phyloP scores from a whole-genome alignment of 2,797 vertebrate species.

The Tapera naevia region DNA sequence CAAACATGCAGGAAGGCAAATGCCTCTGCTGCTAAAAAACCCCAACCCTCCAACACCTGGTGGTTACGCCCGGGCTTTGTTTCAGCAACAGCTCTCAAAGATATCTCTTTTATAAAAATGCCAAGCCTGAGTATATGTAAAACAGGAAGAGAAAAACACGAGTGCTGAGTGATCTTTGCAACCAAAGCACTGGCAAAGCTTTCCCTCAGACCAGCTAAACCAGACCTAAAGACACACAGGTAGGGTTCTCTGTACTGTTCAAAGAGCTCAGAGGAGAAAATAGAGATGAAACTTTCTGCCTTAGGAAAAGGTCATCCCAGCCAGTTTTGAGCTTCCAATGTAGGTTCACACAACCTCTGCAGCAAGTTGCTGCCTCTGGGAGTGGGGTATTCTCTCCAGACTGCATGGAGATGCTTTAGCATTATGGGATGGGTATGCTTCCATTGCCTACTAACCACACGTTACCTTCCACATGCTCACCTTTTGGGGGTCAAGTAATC shows the following conservation, averaged over 20 bases:
- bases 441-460: accelerated
- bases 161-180: neutral
- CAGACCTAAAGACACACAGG: neutral
- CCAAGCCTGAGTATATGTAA: neutral
- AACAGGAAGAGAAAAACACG: neutral
- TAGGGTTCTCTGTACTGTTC: neutral
- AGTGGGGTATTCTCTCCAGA: neutral
- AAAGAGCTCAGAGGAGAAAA: neutral
- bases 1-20: neutral
- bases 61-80: neutral
- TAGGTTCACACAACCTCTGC: neutral
- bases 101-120: neutral
- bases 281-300: neutral
- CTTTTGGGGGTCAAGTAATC: constrained; percentile 19
- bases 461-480: constrained; percentile 39
- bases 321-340: neutral
- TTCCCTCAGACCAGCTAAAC: neutral
- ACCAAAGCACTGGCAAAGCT: neutral
- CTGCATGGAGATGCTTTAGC: accelerated
- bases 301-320: neutral
- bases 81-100: constrained; percentile 27
- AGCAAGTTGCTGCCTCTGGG: neutral
- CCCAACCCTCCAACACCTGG: neutral
- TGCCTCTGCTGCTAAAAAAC: neutral
- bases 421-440: accelerated